A percentile compares a stretch with the other conserved stretches of the same genome.
These are phyloP conservation scores for Anabacerthia variegaticeps DNA, from an alignment of 2,797 vertebrate genomes.

Conservation along the genomic window DNA sequence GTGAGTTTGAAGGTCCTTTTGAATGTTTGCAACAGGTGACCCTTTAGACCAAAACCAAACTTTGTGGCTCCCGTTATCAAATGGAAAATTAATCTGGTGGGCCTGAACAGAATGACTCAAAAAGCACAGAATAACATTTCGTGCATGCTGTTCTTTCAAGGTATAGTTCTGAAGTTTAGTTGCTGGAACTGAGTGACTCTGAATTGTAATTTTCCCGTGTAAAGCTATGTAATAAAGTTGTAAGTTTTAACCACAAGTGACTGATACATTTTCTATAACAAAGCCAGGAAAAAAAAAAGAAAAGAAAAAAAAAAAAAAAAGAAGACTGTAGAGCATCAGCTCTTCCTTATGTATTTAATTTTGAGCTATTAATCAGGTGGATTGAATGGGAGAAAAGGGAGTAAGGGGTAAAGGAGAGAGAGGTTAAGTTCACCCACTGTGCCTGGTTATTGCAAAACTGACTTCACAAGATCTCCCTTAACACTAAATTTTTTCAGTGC, in stretches of 20 bases:
- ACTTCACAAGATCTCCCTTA: neutral
- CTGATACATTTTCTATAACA: neutral
- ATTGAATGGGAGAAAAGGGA: neutral
- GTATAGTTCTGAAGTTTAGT: neutral
- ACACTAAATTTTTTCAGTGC: slow-evolving; percentile 34
- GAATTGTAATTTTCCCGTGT: neutral
- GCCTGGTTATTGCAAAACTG: slow-evolving; percentile 38
- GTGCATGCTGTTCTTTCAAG: neutral
- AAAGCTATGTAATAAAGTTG: neutral
- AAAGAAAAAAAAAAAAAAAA: too few species aligned
- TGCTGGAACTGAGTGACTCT: neutral
- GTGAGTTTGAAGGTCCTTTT: neutral
- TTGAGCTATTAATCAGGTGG: neutral
- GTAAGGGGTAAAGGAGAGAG: neutral
- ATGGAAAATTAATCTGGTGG: neutral
- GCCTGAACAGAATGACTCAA: neutral
- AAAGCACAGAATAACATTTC: neutral
- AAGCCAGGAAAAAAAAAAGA: neutral
- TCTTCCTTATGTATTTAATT: neutral
- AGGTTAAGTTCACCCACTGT: neutral
- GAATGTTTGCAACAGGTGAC: neutral
- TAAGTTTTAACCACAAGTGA: neutral
- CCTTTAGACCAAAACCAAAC: neutral
- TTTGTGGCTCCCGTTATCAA: neutral
- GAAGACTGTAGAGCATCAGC: neutral